These are phyloP conservation scores for Sus scrofa DNA, from an alignment of 2,113 vertebrate species.

Conservation along the genomic window T2T-Sscrofa CM000817.6:69777001-69777500, in stretches of 20 bases:
- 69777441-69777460: background rate
- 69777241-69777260: too few species aligned
- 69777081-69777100: background rate
- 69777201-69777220: background rate
- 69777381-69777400: accelerated
- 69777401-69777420: background rate
- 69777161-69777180: background rate
- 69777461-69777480: background rate
- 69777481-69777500: background rate
- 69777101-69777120: background rate
- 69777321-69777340: background rate
- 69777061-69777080: background rate
- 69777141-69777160: background rate
- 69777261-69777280: accelerated
- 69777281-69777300: background rate
- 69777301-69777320: accelerated
- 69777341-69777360: background rate
- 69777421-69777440: background rate
- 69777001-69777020: background rate
- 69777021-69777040: background rate
- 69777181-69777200: background rate
- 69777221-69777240: background rate
- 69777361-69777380: background rate
- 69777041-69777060: background rate
- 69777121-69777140: accelerated